Base-by-base conservation (phyloP, 2,113 vertebrate species). In the Conger conger region DNA sequence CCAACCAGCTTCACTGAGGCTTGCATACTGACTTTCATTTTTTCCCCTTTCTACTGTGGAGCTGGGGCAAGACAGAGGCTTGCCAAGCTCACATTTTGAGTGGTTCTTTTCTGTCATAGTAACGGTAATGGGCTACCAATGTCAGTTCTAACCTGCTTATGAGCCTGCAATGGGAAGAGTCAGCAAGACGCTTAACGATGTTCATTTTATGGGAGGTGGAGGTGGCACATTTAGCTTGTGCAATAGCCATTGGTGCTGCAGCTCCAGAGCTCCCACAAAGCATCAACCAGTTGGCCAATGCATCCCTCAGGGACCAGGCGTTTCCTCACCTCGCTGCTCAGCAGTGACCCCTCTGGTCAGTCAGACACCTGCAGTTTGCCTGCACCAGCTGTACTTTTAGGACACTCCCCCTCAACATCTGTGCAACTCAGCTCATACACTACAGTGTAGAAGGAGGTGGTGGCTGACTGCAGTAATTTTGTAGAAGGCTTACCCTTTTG, bases 1-100 rank as follows among this genome's bases (percentile, higher is more conserved):
- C 57, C 57, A 63, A 63, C 20, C 57, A 9, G 3, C 57, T 82
- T 33, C 76, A 79, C 78, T 73, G 68, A 73, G 27, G 57, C 78
- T 83, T 83, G 35, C 79, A 73, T 33, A 73, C n/a, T 30, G 63
- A 68, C 60, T 68, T 68, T n/a, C 15, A 33, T 73, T 80, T 45
- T 9, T 38, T 13, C 23, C 13, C 30, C 50, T 45, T 45, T 80
- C 42, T n/a, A 45, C 38, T 78, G 40, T 68, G 27, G n/a, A 73
- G n/a, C 68, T 73, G 68, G 36, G 37, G 30, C 79, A 23, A 42
- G 13, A 45, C 40, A 45, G 38, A 23, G n/a, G n/a, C 42, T 80
- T 45, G 27, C 42, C 20, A 8, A 50, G 42, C 27, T 80, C 79
- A 30, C 5, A 13, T n/a, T 30, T 68, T 73, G 30, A 4, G n/a